phyloP scores from a whole-genome alignment of 1,140 invertebrate genomes.

The Argopecten irradians region DNA sequence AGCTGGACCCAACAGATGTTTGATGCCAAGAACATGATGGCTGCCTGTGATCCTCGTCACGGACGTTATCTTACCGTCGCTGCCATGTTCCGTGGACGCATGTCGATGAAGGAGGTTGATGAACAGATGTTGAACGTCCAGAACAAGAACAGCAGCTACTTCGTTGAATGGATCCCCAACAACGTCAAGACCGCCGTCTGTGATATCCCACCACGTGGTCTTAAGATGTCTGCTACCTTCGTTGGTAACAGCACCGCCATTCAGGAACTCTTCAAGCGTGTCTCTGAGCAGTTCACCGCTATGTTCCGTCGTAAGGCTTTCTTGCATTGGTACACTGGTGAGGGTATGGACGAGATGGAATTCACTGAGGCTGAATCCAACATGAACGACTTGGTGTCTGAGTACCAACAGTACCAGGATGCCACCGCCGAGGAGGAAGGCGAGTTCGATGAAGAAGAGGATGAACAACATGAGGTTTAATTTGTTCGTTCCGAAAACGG shows the following conservation, averaged over 20 bases:
- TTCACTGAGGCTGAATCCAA: conserved; percentile 86
- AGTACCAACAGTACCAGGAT: conserved; percentile 95
- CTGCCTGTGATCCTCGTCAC: conserved; percentile 84
- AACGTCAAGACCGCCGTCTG: conserved; percentile 82
- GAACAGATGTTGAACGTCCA: conserved; percentile 76
- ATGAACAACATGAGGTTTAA: no score
- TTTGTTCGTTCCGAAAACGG: no score
- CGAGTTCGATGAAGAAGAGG: no score
- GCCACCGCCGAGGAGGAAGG: conserved; percentile 89
- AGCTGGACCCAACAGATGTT: conserved; percentile 84
- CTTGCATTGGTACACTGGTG: conserved; percentile 88
- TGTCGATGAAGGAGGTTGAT: conserved; percentile 97
- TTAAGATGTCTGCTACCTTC: conserved; percentile 79
- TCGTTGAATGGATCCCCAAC: conserved; percentile 96
- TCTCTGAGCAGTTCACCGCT: conserved; percentile 81
- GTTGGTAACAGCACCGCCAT: conserved; percentile 90
- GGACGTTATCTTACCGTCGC: conserved; percentile 88
- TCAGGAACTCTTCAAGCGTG: conserved; percentile 91
- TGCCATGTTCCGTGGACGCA: conserved; percentile 93
- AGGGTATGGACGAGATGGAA: conserved; percentile 89
- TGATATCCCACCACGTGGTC: conserved; percentile 79
- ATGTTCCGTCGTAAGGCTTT: conserved; percentile 85
- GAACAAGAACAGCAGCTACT: conserved; percentile 83
- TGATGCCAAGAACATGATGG: conserved; percentile 87
- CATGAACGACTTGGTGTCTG: conserved; percentile 91